A percentile compares a stretch with the other conserved stretches of the same genome.
phyloP scores from a whole-genome alignment of 1,140 invertebrate genomes.

The Drosophila insularis region DNA sequence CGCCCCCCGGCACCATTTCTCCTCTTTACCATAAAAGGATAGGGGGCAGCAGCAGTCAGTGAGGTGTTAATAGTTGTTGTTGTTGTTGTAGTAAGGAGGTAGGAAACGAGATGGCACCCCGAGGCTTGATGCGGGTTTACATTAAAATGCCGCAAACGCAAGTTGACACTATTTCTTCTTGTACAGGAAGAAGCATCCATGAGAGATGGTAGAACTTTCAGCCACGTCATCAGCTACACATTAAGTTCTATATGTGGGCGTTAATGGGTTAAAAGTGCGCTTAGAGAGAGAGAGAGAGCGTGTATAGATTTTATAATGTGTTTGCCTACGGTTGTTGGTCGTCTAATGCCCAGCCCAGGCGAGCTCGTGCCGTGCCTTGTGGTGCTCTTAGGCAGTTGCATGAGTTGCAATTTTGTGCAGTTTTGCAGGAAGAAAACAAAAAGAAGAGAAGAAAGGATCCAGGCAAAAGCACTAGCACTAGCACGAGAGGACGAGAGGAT shows the following conservation, averaged over 20 bases:
- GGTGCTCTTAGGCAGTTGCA: slow-evolving; percentile 29
- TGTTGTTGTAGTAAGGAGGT: slow-evolving; percentile 19
- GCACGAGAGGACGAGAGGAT: slow-evolving; percentile 19
- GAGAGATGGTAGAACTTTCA: slow-evolving; percentile 46
- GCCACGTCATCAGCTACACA: slow-evolving; percentile 68
- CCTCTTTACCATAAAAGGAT: neutral
- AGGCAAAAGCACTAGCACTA: slow-evolving; percentile 1
- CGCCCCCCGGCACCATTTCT: neutral
- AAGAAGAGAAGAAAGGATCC: slow-evolving; percentile 52
- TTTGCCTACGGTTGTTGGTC: slow-evolving; percentile 42
- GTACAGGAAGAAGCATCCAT: slow-evolving; percentile 44
- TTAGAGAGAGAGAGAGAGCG: slow-evolving; percentile 43
- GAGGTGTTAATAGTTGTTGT: slow-evolving; percentile 55
- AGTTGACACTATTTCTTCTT: slow-evolving; percentile 77
- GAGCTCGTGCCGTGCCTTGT: neutral
- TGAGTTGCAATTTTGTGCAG: slow-evolving; percentile 62
- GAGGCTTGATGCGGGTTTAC: slow-evolving; percentile 24
- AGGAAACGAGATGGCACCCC: neutral
- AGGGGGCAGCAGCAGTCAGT: slow-evolving; percentile 16
- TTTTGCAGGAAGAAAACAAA: slow-evolving; percentile 13
- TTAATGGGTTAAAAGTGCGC: slow-evolving; percentile 79
- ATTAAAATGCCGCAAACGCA: slow-evolving; percentile 74
- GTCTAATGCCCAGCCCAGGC: neutral
- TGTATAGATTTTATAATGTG: slow-evolving; percentile 79
- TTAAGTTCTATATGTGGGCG: slow-evolving; percentile 54